Evolutionary conservation across 1,140 invertebrate genomes (phyloP), one percentile per base, ranked within the genome.

Genomic region (Drosophila oshimai): DNA sequence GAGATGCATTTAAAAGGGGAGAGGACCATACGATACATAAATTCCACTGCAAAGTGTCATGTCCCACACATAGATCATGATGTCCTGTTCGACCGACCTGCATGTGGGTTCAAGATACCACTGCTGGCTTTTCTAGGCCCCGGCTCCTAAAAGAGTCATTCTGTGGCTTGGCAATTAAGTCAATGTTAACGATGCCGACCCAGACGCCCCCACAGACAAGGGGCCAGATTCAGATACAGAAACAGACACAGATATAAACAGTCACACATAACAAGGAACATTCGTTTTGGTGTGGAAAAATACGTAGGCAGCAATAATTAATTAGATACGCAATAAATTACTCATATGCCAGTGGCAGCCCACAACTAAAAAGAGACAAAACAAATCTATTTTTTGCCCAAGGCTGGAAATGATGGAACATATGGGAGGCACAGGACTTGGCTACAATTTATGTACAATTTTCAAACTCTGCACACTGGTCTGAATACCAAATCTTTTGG

Each of bases 321-420:
- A 79, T 79, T 79, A 79, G 64, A 79, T 80, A 70, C 76, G 54
- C 71, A 62, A 79, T 79, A 80, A 79, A 79, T 79, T 74, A 79
- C 75, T 80, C 76, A 75, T 54, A 70, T 39, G 75, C 70, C 75
- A 74, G 53, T 29, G 77, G 36, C 76, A 75, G 64, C 31, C 58
- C 62, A 54, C 73, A 79, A 74, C 24, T 47, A 54, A 41, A 61
- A 65, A 46, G 39, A 33, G 34, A 47, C 26, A 65, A 64, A 65
- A 24, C 61, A 44, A 41, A 24, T 65, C 17, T 12, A 18, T 41
- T 64, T 50, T 65, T 65, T 49, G 18, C 20, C 42, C 9, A 18
- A 29, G 41, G 15, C 42, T 50, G 58, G 34, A 26, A 60, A 58
- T 44, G 28, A 62, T 36, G 33, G 42, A 53, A 15, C 13, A 24